Evolutionary conservation across 2,888 invertebrate species (phyloP), one percentile per base, ranked within the genome.

Genomic region (Machimus atricapillus): DNA sequence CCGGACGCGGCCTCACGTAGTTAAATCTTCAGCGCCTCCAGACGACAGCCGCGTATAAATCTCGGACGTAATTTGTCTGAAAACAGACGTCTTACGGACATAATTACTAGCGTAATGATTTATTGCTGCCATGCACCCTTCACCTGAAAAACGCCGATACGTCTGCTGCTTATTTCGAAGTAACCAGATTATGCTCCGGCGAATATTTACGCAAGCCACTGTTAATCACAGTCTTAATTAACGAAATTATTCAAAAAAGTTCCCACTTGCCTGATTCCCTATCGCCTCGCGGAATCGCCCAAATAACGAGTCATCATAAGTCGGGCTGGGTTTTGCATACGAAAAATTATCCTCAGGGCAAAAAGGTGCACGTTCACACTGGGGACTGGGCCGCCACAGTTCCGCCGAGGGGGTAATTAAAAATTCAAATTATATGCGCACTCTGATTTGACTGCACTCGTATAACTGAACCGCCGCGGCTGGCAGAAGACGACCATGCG

Each of bases 401-500:
- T 2, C 40, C 40, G 37, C 27, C 43, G n/a, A 52, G n/a, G 40
- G 5, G 37, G 23, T 83, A 83, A 83, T 83, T 83, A 83, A 83
- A 23, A 73, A 83, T 83, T 83, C 83, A 83, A 83, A 83, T 83
- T n/a, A 83, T 19, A 58, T 83, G 83, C 83, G 83, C 83, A 66
- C 66, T 43, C 31, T 40, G 83, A 52, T 81, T 56, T 56, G 34
- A 81, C 52, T 81, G 83, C 83, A 83, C 34, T 76, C 76, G 19
- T 37, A 16, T 76, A 76, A 76, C 40, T 76, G 37, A 76, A 46
- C 79, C 40, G 27, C n/a, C 79, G 79, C 43, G 27, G 12, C 19
- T 46, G n/a, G 3, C 23, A 16, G n/a, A 23, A 56, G 27, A 16
- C 34, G 34, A 31, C 76, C 0, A 76, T 34, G 12, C 76, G 76